These are phyloP conservation scores for Dione vanillae DNA, from an alignment of 2,888 invertebrate genomes.

Conservation along the genomic window DNA sequence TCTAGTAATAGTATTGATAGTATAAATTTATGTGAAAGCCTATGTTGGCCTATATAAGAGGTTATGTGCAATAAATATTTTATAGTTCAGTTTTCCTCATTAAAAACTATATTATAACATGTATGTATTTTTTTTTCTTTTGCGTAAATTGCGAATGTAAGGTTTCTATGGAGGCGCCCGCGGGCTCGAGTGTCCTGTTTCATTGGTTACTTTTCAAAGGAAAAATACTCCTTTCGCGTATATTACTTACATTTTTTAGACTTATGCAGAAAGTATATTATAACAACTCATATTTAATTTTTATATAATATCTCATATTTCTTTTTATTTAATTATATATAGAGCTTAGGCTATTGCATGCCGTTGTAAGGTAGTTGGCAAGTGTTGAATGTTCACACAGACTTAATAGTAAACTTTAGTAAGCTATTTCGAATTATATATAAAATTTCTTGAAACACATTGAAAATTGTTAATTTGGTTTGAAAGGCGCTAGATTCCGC, in stretches of 20 bases:
- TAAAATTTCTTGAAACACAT: too few relatives aligned
- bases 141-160: conserved; percentile 8
- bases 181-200: conserved; percentile 16
- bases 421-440: too few relatives aligned
- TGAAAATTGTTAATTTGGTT: too few relatives aligned
- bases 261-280: background rate
- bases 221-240: conserved; percentile 9
- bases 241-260: background rate
- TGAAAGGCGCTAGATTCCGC: too few relatives aligned
- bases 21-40: background rate
- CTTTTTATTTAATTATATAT: background rate
- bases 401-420: too few relatives aligned
- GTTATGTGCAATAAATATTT: conserved; percentile 4
- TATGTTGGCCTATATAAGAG: background rate
- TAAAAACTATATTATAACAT: conserved; percentile 1
- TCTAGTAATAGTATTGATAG: too few relatives aligned
- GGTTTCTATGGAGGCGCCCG: conserved; percentile 15
- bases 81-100: conserved; percentile 10
- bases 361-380: background rate
- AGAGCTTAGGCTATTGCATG: background rate
- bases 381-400: too few relatives aligned
- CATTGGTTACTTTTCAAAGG: conserved; percentile 11
- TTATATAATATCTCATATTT: background rate
- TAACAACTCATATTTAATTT: background rate
- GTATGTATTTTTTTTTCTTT: background rate